Evolutionary conservation across 2,888 invertebrate genomes (phyloP).

Genomic region (Allolobophora icterica): DNA sequence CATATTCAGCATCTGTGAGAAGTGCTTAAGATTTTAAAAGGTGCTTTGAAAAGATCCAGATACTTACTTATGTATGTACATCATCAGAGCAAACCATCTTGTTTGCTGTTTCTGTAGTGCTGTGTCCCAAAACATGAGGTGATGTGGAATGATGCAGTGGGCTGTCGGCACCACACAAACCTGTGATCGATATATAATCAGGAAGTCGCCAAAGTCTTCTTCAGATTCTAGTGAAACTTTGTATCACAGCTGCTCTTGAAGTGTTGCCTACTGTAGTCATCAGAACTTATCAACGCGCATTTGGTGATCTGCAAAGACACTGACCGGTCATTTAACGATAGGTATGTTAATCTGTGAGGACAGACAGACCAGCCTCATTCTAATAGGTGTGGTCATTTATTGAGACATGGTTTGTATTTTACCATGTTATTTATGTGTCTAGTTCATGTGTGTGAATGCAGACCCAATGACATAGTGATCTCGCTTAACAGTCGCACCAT

Average conservation of each 20-base stretch:
- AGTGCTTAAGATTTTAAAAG: too few species aligned
- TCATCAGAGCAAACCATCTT: neutral
- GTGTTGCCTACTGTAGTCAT: neutral
- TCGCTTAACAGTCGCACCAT: neutral
- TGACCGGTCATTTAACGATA: neutral
- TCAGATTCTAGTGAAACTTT: neutral
- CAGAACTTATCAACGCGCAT: conserved; percentile 3
- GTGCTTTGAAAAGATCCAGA: too few species aligned
- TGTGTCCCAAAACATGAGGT: conserved; percentile 21
- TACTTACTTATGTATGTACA: too few species aligned
- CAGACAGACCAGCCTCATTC: neutral
- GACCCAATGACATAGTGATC: neutral
- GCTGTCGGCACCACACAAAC: conserved; percentile 11
- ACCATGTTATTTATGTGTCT: conserved; percentile 7
- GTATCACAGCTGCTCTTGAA: neutral
- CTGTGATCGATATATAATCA: conserved; percentile 25
- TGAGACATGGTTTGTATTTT: neutral
- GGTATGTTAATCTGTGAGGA: neutral
- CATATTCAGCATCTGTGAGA: neutral
- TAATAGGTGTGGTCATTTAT: neutral
- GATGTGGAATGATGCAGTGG: neutral
- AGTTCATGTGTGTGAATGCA: neutral
- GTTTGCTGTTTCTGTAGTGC: conserved; percentile 6
- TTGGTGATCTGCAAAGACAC: neutral
- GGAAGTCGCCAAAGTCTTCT: conserved; percentile 21